Percentiles rank a stretch among this genome's conserved stretches.
Evolutionary conservation across 2,113 vertebrate genomes (phyloP).

Genomic region (Picathartes gymnocephalus): DNA sequence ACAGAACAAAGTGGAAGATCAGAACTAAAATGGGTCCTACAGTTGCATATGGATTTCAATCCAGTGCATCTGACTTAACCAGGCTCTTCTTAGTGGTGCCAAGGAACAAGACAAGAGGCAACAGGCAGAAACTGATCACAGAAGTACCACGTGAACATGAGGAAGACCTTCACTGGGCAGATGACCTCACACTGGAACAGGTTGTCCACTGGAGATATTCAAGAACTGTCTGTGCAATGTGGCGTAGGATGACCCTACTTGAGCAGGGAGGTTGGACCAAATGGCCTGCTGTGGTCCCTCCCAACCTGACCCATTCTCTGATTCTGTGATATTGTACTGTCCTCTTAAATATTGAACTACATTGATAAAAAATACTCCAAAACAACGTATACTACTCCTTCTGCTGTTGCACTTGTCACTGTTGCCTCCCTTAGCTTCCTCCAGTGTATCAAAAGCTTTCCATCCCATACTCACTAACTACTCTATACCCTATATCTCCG

Average conservation of each 20-base stretch:
- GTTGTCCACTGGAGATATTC: neutral
- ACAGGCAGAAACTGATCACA: neutral
- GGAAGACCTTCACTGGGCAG: neutral
- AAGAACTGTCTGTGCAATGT: neutral
- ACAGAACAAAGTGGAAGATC: neutral
- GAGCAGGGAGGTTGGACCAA: neutral
- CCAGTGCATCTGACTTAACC: neutral
- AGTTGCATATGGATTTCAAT: neutral
- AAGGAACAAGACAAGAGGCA: neutral
- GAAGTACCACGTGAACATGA: neutral
- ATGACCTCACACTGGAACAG: fast-evolving
- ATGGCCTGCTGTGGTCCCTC: neutral
- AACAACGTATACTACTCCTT: fast-evolving
- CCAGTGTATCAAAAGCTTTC: neutral
- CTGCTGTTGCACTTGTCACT: neutral
- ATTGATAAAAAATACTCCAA: neutral
- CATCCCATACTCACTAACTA: neutral
- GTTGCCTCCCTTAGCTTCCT: neutral
- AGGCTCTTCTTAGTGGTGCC: neutral
- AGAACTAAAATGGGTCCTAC: neutral
- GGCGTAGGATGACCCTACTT: fast-evolving
- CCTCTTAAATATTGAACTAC: neutral
- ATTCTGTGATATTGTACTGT: neutral
- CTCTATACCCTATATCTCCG: neutral
- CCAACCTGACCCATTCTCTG: neutral